A percentile compares a stretch with the other conserved stretches of the same genome.
Conservation (phyloP, 2,888 invertebrate genomes). For the Lithophane semibrunnea region DNA sequence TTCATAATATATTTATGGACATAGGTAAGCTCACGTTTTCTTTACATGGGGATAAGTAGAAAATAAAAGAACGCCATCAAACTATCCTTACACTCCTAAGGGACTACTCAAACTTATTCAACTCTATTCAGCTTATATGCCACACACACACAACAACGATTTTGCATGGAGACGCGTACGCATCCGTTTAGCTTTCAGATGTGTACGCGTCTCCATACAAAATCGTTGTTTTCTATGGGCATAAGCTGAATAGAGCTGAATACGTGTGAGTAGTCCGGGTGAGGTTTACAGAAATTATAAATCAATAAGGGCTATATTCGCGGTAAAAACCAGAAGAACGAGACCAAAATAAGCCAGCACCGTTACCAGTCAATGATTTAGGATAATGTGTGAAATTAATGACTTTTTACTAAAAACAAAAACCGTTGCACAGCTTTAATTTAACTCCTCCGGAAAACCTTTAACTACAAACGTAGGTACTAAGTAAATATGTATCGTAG, state of each 20-base stretch:
- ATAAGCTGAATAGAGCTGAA: no score
- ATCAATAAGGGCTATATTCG: neutral
- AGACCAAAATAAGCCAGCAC: neutral
- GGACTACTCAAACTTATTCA: no score
- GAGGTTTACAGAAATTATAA: no score
- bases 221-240: no score
- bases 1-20: neutral
- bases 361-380: neutral
- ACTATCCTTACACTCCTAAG: no score
- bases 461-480: neutral
- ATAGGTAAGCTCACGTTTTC: neutral
- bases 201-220: no score
- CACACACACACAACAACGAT: no score
- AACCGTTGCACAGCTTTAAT: neutral
- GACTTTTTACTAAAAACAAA: neutral
- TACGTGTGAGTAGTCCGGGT: no score
- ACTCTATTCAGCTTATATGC: no score
- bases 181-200: no score
- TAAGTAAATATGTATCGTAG: constrained; percentile 28
- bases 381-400: neutral
- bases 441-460: neutral
- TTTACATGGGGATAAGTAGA: neutral
- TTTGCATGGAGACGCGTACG: no score
- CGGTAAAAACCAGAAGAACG: neutral
- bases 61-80: no score